Evolutionary conservation across 2,888 invertebrate genomes (phyloP).

Genomic region (Caenorhabditis japonica): DNA sequence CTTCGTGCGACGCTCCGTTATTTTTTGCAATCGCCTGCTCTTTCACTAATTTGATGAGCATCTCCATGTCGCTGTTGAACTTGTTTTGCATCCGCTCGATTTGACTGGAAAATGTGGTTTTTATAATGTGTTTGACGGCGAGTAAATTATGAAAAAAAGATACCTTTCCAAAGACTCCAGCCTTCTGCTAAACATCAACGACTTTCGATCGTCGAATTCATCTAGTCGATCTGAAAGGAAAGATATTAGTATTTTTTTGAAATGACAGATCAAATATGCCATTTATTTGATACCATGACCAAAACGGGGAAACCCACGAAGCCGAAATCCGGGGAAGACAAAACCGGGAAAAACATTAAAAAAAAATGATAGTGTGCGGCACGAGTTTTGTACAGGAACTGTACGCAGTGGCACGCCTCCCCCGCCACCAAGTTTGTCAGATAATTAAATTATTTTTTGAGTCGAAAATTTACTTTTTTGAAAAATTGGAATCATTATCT

Average conservation of each 20-base stretch:
- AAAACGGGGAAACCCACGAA: too few species aligned
- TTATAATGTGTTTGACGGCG: not conserved
- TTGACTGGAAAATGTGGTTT: slow-evolving; percentile 77
- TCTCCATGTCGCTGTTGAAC: slow-evolving; percentile 84
- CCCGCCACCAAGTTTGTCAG: too few species aligned
- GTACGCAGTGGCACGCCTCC: too few species aligned
- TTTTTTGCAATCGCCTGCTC: slow-evolving; percentile 32
- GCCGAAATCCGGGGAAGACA: too few species aligned
- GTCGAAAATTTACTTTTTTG: too few species aligned
- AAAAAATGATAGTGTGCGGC: too few species aligned
- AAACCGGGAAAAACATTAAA: too few species aligned
- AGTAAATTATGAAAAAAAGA: not conserved
- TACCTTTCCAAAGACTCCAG: slow-evolving; percentile 53
- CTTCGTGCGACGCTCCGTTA: slow-evolving; percentile 43
- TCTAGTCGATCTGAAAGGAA: slow-evolving; percentile 44
- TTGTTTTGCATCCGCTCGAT: slow-evolving; percentile 84
- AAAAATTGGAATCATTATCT: too few species aligned
- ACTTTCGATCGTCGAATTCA: slow-evolving; percentile 42
- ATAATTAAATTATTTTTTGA: too few species aligned
- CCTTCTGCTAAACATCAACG: slow-evolving; percentile 41
- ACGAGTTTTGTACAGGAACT: too few species aligned
- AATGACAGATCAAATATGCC: too few species aligned
- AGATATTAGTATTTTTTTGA: not conserved
- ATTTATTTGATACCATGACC: too few species aligned
- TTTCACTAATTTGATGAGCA: slow-evolving; percentile 83